Conservation (phyloP, 2,888 invertebrate species). For the Limnephilus auricula region DNA sequence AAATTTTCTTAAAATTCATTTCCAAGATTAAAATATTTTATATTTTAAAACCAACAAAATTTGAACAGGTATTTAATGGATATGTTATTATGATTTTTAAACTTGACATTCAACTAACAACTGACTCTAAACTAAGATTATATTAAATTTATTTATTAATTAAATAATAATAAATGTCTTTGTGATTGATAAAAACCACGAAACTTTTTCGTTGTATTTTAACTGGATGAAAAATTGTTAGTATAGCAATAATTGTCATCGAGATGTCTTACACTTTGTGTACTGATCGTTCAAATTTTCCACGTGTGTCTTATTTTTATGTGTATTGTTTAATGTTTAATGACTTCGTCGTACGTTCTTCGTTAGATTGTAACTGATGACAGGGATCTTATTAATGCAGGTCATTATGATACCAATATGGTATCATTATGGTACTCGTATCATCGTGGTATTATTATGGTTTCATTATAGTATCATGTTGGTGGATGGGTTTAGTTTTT, state of each 20-base stretch:
- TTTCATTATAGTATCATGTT: neutral
- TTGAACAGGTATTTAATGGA: neutral
- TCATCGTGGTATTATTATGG: no score
- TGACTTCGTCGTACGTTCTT: neutral
- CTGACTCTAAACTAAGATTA: neutral
- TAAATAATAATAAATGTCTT: neutral
- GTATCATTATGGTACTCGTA: no score
- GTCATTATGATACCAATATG: no score
- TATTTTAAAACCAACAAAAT: neutral
- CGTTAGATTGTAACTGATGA: no score
- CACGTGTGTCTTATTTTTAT: no score
- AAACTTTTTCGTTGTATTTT: neutral
- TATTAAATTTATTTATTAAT: neutral
- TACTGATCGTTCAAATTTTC: neutral
- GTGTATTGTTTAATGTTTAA: neutral
- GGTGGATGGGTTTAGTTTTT: neutral
- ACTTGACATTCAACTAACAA: slow-evolving; percentile 2
- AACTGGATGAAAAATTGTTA: neutral
- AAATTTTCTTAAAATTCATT: neutral
- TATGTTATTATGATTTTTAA: slow-evolving; percentile 2
- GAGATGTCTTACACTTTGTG: neutral
- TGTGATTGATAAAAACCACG: neutral
- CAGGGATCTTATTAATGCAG: no score
- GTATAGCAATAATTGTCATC: neutral
- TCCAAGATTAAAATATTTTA: neutral